Conservation (phyloP, 1,140 invertebrate species). For the Ditylenchus dipsaci region DNA sequence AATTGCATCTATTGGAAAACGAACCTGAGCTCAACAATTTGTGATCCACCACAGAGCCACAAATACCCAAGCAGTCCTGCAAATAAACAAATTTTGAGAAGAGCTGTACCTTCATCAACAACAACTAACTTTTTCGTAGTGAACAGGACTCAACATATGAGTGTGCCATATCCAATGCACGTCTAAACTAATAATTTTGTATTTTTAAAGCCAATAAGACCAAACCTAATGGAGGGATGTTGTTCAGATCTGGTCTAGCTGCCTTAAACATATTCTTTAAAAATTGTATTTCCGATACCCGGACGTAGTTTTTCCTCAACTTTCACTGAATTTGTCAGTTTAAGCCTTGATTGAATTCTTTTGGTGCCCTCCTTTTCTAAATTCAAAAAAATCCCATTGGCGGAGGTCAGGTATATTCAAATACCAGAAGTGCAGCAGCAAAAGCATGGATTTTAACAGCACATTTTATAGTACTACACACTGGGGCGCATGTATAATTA, state of each 20-base stretch:
- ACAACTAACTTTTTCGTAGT: conserved; percentile 51
- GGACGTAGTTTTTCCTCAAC: no score
- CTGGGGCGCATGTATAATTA: no score
- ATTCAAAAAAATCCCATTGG: no score
- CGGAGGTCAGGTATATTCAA: no score
- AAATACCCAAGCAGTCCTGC: conserved; percentile 58
- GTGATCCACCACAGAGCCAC: conserved; percentile 58
- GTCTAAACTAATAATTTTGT: conserved; percentile 5
- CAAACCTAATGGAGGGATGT: conserved; percentile 58
- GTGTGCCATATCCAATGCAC: conserved; percentile 64
- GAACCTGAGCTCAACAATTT: conserved; percentile 57
- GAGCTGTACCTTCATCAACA: background rate
- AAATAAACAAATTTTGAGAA: conserved; percentile 2
- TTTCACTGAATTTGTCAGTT: no score
- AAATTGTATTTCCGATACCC: no score
- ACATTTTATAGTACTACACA: no score
- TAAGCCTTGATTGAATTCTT: no score
- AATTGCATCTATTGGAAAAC: conserved; percentile 37
- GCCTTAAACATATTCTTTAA: no score
- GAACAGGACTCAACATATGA: conserved; percentile 59
- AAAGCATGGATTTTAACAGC: no score
- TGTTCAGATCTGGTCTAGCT: conserved; percentile 46
- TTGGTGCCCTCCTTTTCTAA: no score
- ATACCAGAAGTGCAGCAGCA: no score
- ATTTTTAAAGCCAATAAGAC: conserved; percentile 20